These are phyloP conservation scores for Poecile atricapillus DNA, from an alignment of 2,113 vertebrate genomes.

Conservation along the genomic window DNA sequence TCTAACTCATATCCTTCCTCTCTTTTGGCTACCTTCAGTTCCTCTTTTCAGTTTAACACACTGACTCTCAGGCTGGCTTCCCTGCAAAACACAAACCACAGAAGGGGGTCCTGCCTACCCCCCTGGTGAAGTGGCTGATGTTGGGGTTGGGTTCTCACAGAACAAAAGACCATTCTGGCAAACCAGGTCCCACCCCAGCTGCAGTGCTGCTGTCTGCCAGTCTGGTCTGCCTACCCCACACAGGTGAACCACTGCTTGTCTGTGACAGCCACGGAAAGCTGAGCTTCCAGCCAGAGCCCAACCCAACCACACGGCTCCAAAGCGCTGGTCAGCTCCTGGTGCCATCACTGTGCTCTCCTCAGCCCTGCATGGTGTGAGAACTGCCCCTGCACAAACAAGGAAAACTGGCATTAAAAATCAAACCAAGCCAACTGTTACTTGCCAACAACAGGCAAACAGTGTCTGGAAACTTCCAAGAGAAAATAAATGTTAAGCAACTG, in stretches of 20 bases:
- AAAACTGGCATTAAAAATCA: neutral
- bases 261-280: neutral
- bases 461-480: neutral
- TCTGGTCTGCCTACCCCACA: neutral
- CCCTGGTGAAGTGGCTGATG: neutral
- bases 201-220: neutral
- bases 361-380: fast-evolving
- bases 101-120: neutral
- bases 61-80: neutral
- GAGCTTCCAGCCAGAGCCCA: neutral
- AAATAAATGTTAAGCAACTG: neutral
- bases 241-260: neutral
- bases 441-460: neutral
- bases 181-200: neutral
- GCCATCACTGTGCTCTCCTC: neutral
- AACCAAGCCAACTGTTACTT: neutral
- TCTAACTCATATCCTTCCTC: conserved; percentile 45
- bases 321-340: fast-evolving
- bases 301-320: fast-evolving
- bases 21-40: neutral
- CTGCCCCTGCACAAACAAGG: neutral
- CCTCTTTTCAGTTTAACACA: conserved; percentile 27
- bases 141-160: neutral
- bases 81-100: neutral
- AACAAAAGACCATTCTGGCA: neutral